Percentiles rank a stretch among this genome's conserved stretches.
phyloP scores from a whole-genome alignment of 1,140 invertebrate species.

The Eumaeus atala region DNA sequence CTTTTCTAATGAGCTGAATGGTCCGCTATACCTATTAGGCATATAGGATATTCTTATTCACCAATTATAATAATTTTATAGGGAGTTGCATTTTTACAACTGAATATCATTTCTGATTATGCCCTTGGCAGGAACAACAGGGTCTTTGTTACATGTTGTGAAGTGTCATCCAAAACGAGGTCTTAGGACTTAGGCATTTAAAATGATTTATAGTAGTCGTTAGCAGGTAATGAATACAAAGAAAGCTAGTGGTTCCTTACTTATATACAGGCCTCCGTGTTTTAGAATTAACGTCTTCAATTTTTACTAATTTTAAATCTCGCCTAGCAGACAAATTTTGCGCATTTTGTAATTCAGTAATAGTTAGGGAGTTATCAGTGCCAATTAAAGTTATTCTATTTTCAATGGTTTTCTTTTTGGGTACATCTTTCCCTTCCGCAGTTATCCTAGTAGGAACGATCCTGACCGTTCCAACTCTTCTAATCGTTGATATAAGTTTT shows the following conservation, averaged over 20 bases:
- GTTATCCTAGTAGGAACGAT: slow-evolving; percentile 39
- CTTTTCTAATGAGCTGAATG: too few relatives aligned
- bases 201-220: too few relatives aligned
- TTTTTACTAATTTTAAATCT: slow-evolving; percentile 79
- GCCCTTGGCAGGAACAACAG: too few relatives aligned
- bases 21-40: too few relatives aligned
- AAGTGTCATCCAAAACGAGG: too few relatives aligned
- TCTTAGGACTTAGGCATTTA: too few relatives aligned
- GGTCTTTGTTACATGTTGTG: too few relatives aligned
- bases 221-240: too few relatives aligned
- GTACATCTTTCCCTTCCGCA: slow-evolving; percentile 57
- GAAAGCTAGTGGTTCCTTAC: slow-evolving; percentile 45
- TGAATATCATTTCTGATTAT: too few relatives aligned
- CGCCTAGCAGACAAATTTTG: slow-evolving; percentile 77
- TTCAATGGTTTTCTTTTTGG: slow-evolving; percentile 49
- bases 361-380: slow-evolving; percentile 62
- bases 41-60: too few relatives aligned
- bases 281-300: slow-evolving; percentile 77
- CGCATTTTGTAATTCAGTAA: slow-evolving; percentile 75
- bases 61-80: too few relatives aligned
- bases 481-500: slow-evolving; percentile 4
- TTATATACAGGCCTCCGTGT: slow-evolving; percentile 78
- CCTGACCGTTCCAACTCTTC: slow-evolving; percentile 36
- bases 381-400: slow-evolving; percentile 71
- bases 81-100: too few relatives aligned